Evolutionary conservation across 2,888 invertebrate species (phyloP).

Genomic region (Dione juno): DNA sequence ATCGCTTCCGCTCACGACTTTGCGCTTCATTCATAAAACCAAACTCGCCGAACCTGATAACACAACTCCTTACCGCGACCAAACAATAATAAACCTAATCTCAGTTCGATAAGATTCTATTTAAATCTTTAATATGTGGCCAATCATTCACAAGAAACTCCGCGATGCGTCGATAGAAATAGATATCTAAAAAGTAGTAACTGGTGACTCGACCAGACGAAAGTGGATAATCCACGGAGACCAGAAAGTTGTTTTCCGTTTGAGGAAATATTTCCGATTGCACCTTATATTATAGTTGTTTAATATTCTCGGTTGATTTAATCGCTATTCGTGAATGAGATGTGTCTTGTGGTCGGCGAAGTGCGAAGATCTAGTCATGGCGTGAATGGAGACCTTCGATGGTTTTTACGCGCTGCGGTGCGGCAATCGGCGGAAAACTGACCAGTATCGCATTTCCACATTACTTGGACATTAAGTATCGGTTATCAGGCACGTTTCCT

Average conservation of each 20-base stretch:
- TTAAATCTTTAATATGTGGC: constrained; percentile 40
- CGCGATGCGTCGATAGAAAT: constrained; percentile 66
- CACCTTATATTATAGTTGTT: constrained; percentile 59
- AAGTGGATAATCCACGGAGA: constrained; percentile 75
- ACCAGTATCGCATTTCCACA: constrained; percentile 57
- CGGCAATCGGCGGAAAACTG: constrained; percentile 56
- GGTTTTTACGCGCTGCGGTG: constrained; percentile 48
- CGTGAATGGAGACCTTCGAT: constrained; percentile 65
- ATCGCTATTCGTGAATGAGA: constrained; percentile 80
- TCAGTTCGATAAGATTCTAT: constrained; percentile 50
- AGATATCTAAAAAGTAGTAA: constrained; percentile 77
- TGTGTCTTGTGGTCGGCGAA: constrained; percentile 75
- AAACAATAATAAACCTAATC: constrained; percentile 59
- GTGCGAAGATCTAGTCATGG: constrained; percentile 77
- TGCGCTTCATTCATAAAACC: constrained; percentile 83
- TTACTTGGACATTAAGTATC: constrained; percentile 50
- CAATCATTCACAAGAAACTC: constrained; percentile 44
- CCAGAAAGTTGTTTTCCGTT: constrained; percentile 80
- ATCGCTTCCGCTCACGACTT: constrained; percentile 80
- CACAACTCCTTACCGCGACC: constrained; percentile 51
- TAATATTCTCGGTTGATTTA: constrained; percentile 74
- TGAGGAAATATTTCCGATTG: constrained; percentile 67
- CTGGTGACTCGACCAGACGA: constrained; percentile 68
- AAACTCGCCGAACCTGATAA: constrained; percentile 50
- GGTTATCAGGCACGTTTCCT: constrained; percentile 45